Conservation (phyloP, 2,888 invertebrate genomes). For the Euspilapteryx auroguttella region DNA sequence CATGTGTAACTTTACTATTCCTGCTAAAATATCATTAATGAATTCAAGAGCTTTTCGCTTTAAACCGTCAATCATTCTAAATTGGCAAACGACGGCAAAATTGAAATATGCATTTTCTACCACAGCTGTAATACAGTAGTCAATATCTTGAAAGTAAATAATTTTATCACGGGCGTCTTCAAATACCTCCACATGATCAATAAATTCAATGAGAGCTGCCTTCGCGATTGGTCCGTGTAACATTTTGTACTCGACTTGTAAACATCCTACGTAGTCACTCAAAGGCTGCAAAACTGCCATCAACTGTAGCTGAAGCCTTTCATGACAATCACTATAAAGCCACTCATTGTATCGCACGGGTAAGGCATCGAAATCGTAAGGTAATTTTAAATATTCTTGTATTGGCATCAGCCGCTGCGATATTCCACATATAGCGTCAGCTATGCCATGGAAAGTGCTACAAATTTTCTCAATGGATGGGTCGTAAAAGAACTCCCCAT, state of each 20-base stretch:
- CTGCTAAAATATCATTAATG: constrained; percentile 63
- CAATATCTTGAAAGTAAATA: constrained; percentile 60
- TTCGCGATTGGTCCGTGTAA: constrained; percentile 56
- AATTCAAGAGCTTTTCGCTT: constrained; percentile 60
- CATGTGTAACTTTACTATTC: constrained; percentile 66
- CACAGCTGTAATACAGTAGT: constrained; percentile 62
- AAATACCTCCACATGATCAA: constrained; percentile 54
- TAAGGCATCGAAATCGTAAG: constrained; percentile 44
- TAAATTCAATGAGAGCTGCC: constrained; percentile 39
- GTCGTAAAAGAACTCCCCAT: constrained; percentile 55
- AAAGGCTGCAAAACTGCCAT: constrained; percentile 58
- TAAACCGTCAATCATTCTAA: constrained; percentile 64
- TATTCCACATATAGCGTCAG: constrained; percentile 56
- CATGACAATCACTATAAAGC: constrained; percentile 51
- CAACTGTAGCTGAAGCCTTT: constrained; percentile 52
- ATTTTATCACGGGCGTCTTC: constrained; percentile 65
- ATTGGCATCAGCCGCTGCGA: constrained; percentile 64
- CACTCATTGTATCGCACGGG: constrained; percentile 63
- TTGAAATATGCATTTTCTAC: constrained; percentile 70
- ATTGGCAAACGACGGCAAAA: constrained; percentile 65
- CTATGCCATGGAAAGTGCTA: constrained; percentile 57
- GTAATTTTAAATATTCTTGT: constrained; percentile 44
- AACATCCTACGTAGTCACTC: constrained; percentile 46
- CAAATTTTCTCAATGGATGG: constrained; percentile 64
- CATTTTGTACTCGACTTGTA: constrained; percentile 58